Evolutionary conservation across 1,140 invertebrate genomes (phyloP).

Genomic region (Magallana ariakensis): DNA sequence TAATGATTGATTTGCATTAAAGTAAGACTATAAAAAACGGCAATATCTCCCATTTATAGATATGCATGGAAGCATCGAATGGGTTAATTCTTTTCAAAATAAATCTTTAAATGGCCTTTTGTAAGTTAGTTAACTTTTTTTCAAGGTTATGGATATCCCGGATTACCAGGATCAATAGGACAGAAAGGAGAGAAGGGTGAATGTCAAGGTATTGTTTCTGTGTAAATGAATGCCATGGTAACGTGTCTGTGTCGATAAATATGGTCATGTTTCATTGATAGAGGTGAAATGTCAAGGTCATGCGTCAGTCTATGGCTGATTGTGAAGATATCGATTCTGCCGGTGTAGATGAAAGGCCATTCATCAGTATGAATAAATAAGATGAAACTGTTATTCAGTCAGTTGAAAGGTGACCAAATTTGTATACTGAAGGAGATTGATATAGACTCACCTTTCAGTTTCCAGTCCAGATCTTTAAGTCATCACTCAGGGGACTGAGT

Average conservation of each 20-base stretch:
- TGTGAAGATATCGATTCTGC: too few species aligned
- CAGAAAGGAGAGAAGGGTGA: neutral
- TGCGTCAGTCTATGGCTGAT: too few species aligned
- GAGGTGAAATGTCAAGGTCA: too few species aligned
- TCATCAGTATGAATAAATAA: too few species aligned
- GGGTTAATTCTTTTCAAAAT: neutral
- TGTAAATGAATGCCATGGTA: neutral
- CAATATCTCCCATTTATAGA: neutral
- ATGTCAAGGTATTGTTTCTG: constrained; percentile 3
- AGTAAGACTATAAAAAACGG: neutral
- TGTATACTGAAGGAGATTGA: too few species aligned
- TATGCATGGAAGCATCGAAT: neutral
- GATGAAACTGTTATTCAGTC: too few species aligned
- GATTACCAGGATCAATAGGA: neutral
- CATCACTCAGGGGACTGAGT: too few species aligned
- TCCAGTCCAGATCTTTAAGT: too few species aligned
- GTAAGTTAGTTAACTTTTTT: neutral
- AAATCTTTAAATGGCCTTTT: neutral
- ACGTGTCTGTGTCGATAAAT: neutral
- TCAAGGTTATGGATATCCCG: neutral
- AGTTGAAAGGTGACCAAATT: too few species aligned
- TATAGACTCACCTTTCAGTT: too few species aligned
- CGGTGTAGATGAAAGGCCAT: too few species aligned
- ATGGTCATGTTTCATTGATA: neutral
- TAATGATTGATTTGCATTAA: neutral